Conservation (phyloP, 1,140 invertebrate species). For the Heliconius hermathena region DNA sequence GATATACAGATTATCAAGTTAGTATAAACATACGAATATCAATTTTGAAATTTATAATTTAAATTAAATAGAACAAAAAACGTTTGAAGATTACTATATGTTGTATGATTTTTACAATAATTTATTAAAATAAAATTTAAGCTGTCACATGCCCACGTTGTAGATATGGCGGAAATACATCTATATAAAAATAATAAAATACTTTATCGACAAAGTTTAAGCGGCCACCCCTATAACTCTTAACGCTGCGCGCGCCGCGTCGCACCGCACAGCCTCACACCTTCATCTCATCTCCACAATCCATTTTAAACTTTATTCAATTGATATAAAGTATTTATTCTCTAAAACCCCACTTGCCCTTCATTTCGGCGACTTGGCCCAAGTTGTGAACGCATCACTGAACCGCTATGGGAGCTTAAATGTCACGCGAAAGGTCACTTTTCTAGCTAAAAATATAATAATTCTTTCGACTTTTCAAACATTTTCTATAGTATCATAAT, state of each 20-base stretch:
- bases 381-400: constrained; percentile 46
- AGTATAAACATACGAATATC: no score
- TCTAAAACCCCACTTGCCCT: constrained; percentile 27
- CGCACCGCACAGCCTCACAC: constrained; percentile 57
- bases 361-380: constrained; percentile 42
- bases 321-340: constrained; percentile 33
- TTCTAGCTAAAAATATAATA: constrained; percentile 17
- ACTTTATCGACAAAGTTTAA: not conserved
- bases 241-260: constrained; percentile 65
- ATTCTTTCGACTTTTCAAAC: not conserved
- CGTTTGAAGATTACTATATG: no score
- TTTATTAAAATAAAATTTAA: no score
- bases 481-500: constrained; percentile 6
- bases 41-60: no score
- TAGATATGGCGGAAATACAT: no score
- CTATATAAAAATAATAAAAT: not conserved
- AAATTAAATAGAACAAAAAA: no score
- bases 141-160: no score
- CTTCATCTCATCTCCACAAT: constrained; percentile 48
- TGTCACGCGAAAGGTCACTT: constrained; percentile 44
- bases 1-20: no score
- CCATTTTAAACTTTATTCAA: constrained; percentile 40
- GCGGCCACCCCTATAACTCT: constrained; percentile 46
- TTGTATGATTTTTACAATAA: no score
- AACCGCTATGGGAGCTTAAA: constrained; percentile 32